Evolutionary conservation across 2,113 vertebrate species (phyloP).

Genomic region (Neopipo cinnamomea): DNA sequence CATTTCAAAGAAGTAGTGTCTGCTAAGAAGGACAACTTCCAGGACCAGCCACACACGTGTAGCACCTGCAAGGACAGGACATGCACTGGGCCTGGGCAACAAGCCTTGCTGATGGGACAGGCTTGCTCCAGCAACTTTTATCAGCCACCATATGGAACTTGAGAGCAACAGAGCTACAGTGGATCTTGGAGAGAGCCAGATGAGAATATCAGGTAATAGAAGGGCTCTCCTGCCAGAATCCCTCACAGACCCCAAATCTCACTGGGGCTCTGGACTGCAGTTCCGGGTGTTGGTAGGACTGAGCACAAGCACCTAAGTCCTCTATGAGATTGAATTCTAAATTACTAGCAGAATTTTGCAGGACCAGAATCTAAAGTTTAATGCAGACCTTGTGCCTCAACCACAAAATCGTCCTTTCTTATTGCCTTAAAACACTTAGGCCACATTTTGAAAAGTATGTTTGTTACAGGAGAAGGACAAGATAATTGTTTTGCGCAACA

Average conservation of each 20-base stretch:
- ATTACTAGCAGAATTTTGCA: background rate
- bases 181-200: background rate
- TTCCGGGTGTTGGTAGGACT: background rate
- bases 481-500: background rate
- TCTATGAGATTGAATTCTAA: background rate
- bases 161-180: background rate
- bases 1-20: background rate
- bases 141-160: rapidly evolving
- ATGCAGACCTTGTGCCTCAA: background rate
- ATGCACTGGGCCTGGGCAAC: background rate
- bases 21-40: background rate
- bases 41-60: background rate
- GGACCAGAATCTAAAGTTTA: background rate
- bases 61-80: background rate
- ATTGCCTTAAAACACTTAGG: background rate
- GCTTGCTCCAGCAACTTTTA: background rate
- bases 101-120: background rate
- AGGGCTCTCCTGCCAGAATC: background rate
- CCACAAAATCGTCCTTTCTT: background rate
- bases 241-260: background rate
- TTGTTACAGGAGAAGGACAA: background rate
- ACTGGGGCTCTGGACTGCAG: background rate
- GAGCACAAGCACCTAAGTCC: background rate
- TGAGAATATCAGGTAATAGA: background rate
- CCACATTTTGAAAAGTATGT: background rate